These are phyloP conservation scores for Toxotes chatareus DNA, from an alignment of 2,113 vertebrate genomes.

Conservation along the genomic window DNA sequence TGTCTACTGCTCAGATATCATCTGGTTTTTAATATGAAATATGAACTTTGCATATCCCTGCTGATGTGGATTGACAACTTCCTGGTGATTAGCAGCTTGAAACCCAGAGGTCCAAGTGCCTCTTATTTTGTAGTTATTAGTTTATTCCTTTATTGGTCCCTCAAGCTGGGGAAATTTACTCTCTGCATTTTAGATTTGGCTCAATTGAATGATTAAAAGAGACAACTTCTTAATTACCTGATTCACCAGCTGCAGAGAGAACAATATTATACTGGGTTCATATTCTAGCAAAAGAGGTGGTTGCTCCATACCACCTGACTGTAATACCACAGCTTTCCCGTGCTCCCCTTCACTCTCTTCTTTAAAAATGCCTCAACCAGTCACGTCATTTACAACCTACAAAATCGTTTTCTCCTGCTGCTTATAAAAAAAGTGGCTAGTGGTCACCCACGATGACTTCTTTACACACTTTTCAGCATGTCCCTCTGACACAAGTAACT, in stretches of 20 bases:
- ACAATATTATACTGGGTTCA: conserved; percentile 26
- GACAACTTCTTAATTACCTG: conserved; percentile 11
- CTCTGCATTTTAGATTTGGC: background rate
- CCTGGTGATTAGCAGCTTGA: conserved; percentile 36
- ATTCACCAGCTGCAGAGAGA: conserved; percentile 12
- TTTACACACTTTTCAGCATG: conserved; percentile 46
- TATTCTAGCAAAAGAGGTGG: conserved; percentile 24
- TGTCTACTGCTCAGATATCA: conserved; percentile 1
- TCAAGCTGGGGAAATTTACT: too few relatives aligned
- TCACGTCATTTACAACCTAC: conserved; percentile 77
- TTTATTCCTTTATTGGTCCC: too few relatives aligned
- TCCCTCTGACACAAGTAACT: conserved; percentile 33
- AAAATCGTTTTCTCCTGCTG: conserved; percentile 68
- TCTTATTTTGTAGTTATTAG: background rate
- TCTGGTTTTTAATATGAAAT: conserved; percentile 14
- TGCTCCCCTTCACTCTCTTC: conserved; percentile 45
- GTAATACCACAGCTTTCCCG: conserved; percentile 40
- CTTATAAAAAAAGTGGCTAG: conserved; percentile 58
- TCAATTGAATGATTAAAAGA: conserved; percentile 32
- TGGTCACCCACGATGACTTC: conserved; percentile 55
- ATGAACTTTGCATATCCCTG: conserved; percentile 16
- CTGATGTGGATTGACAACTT: conserved; percentile 36
- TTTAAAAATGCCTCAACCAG: conserved; percentile 72
- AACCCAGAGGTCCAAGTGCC: background rate
- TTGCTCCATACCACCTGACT: conserved; percentile 78